Evolutionary conservation across 2,888 invertebrate genomes (phyloP), one percentile per base, ranked within the genome.

Genomic region (Euplexia lucipara): DNA sequence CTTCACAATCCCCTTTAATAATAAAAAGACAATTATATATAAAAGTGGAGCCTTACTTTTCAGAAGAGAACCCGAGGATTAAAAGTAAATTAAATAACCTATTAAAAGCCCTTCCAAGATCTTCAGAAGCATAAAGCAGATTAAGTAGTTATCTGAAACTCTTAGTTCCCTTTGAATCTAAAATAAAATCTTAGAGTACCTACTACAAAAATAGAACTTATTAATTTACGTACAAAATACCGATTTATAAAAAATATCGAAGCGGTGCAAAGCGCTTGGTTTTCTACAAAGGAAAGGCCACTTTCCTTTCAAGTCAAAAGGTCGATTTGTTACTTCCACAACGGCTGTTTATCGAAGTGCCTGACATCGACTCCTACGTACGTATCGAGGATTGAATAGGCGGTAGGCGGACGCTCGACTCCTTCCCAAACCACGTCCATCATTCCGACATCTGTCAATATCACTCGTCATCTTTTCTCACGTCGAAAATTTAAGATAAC

Each of bases 361-460:
- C 77, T 78, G 80, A 78, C 83, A 79, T 76, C 82, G 83, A 86
- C 82, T 82, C 68, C 67, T 70, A 63, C 76, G 74, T 82, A 86
- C 86, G 80, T 79, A 78, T 76, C 14, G 20, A 81, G 69, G 54
- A 72, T 72, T 70, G 70, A 76, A 76, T 83, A 70, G 67, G 58
- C 32, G 57, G 61, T 54, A 47, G 74, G 75, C 71, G 60, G 75
- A 65, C 72, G 58, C 71, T 70, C 74, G 58, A 68, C 73, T 79
- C 68, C 77, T 81, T 85, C 78, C 78, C 75, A 75, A 83, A 53
- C 49, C 65, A 77, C 88, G 84, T 91, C 85, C 84, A 91, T 92
- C 91, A 92, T 87, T 81, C 79, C 82, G 89, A 89, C 90, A 90
- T 88, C 88, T 92, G 92, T 86, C 92, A 91, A 91, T 91, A 90